Conservation (phyloP, 2,113 vertebrate species). For the Oenanthe oenanthe region DNA sequence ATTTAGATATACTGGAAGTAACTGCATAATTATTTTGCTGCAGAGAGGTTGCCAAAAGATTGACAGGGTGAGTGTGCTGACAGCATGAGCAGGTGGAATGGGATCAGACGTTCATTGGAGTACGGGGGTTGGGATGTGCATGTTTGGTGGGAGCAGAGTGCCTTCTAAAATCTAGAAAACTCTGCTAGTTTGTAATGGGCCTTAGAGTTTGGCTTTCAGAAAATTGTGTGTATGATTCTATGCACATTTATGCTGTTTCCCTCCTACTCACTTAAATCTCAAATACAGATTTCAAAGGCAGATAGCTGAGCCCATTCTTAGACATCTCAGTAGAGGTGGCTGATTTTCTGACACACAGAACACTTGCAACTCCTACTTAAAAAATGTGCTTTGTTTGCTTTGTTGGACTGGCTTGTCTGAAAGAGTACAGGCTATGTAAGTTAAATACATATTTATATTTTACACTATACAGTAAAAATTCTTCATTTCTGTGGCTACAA, state of each 20-base stretch:
- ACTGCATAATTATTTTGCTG: conserved; percentile 21
- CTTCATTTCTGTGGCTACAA: background rate
- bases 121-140: background rate
- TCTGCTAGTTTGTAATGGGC: background rate
- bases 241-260: background rate
- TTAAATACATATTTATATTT: background rate
- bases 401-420: background rate
- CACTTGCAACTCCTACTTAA: background rate
- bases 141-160: background rate
- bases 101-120: background rate
- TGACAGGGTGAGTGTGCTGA: background rate
- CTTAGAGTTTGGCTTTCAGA: background rate
- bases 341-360: background rate
- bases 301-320: background rate
- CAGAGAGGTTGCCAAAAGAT: background rate
- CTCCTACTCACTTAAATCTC: background rate
- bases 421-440: background rate
- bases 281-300: background rate
- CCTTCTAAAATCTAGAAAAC: background rate
- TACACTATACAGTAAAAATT: background rate
- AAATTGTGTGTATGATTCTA: background rate
- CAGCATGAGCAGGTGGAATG: conserved; percentile 12
- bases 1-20: background rate
- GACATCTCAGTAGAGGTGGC: background rate
- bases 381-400: background rate